phyloP scores from a whole-genome alignment of 2,113 vertebrate species.

The Pyrgilauda ruficollis region DNA sequence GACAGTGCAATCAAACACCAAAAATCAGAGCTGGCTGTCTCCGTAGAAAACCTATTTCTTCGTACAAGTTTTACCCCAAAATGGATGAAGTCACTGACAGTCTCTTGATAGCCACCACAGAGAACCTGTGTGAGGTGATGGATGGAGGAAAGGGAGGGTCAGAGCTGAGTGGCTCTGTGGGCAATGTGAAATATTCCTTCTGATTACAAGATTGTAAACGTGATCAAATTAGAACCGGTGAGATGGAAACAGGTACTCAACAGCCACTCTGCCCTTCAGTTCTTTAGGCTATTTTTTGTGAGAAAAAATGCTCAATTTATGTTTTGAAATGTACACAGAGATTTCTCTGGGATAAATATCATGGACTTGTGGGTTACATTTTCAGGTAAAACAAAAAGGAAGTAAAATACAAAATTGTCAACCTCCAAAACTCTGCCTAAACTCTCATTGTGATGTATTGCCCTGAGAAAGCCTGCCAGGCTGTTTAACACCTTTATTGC shows the following conservation, averaged over 20 bases:
- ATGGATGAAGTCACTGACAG: background rate
- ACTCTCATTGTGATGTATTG: background rate
- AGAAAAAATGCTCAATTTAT: background rate
- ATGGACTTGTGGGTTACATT: background rate
- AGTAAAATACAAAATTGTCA: background rate
- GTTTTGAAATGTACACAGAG: background rate
- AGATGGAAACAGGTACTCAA: background rate
- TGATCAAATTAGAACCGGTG: background rate
- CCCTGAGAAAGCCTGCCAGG: background rate
- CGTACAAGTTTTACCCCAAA: background rate
- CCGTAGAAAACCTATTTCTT: background rate
- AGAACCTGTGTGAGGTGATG: background rate
- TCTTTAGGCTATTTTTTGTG: background rate
- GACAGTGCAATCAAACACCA: background rate
- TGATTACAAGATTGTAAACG: background rate
- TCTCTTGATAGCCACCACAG: background rate
- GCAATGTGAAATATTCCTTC: background rate
- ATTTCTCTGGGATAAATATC: background rate
- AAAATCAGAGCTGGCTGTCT: background rate
- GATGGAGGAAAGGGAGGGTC: background rate
- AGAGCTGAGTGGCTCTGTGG: background rate
- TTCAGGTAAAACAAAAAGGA: background rate
- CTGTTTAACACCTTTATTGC: slow-evolving; percentile 13
- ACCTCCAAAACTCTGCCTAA: background rate
- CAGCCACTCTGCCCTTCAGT: background rate